These are phyloP conservation scores for Busseola fusca DNA, from an alignment of 2,888 invertebrate genomes.

Conservation along the genomic window DNA sequence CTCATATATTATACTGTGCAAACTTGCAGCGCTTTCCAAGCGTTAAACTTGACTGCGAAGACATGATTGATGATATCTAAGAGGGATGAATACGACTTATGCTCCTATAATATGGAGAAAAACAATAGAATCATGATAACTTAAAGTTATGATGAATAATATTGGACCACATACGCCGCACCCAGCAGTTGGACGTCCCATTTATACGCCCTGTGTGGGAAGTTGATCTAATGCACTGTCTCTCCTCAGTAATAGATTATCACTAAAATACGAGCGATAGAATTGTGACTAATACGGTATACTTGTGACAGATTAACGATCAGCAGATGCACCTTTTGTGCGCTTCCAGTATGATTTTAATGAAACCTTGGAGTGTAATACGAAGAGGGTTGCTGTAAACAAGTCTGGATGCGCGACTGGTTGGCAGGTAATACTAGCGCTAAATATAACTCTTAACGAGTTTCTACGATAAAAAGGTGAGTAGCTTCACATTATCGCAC, in stretches of 20 bases:
- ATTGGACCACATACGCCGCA: neutral
- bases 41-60: constrained; percentile 14
- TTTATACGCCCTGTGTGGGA: constrained; percentile 6
- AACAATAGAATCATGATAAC: constrained; percentile 17
- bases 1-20: constrained; percentile 26
- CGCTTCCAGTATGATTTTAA: constrained; percentile 37
- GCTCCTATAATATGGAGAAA: neutral
- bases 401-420: constrained; percentile 70
- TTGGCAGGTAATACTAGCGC: constrained; percentile 70
- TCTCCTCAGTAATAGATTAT: neutral
- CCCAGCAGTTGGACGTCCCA: neutral
- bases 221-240: neutral
- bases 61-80: constrained; percentile 34
- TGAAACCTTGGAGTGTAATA: constrained; percentile 38
- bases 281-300: constrained; percentile 8
- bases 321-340: constrained; percentile 21
- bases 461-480: constrained; percentile 57
- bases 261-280: neutral
- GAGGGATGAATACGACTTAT: constrained; percentile 4
- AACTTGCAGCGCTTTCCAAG: constrained; percentile 9
- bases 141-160: neutral
- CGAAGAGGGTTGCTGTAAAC: constrained; percentile 65
- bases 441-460: constrained; percentile 75
- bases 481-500: constrained; percentile 48
- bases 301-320: constrained; percentile 7